Evolutionary conservation across 2,797 vertebrate species (phyloP), one percentile per base, ranked within the genome.

Genomic region (Benthosema pterotum): DNA sequence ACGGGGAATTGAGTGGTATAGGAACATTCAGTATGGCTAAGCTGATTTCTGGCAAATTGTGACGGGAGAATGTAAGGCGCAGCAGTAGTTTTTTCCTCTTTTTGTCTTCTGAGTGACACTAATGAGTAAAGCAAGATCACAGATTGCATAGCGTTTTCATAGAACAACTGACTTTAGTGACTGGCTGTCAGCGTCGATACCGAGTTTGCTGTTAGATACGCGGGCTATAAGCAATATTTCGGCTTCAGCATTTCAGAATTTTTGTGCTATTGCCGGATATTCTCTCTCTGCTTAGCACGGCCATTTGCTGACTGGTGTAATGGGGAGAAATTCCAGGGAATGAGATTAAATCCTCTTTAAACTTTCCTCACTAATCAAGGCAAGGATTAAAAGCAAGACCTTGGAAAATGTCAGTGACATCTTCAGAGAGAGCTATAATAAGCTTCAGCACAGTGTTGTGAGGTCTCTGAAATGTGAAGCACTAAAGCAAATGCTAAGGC

Each of bases 361-460:
- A 87, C 83, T 78, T 75, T 78, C 84, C 77, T 79, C 61, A 74
- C 82, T 85, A 85, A 89, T 87, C 83, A 87, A 77, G 65, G 63
- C 77, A 67, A 69, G 61, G 75, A 78, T 87, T 84, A 77, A 83
- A 88, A 83, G 75, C 63, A 65, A 82, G 80, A 84, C 85, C 82
- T 86, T 87, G 82, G 76, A 81, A 88, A 88, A 88, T 87, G 83
- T 89, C 83, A 84, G 79, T 32, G 56, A 77, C 74, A 73, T 87
- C 83, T 88, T 87, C 70, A 80, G 83, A 83, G 84, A 88, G 80
- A 74, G 78, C 64, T 57, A 75, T 64, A 66, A 74, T 80, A 80
- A 88, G 79, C 86, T 76, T 72, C 75, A 65, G 75, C 74, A 69
- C 77, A 63, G 79, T 79, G 83, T 14, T 18, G 80, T 63, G 69